phyloP scores from a whole-genome alignment of 2,888 invertebrate species.

The Heliconius cydno region DNA sequence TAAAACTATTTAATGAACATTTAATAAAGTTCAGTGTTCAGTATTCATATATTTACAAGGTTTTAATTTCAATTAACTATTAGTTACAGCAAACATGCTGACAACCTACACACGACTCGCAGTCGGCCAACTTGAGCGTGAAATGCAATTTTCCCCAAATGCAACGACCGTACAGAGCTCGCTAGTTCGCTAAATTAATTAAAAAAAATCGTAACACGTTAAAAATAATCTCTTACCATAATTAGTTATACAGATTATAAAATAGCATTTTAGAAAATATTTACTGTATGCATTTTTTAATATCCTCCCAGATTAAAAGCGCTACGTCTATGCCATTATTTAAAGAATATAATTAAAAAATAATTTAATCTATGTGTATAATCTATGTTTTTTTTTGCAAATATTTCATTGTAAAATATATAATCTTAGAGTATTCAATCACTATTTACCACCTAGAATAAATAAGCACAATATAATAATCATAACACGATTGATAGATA shows the following conservation, averaged over 20 bases:
- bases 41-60: constrained; percentile 2
- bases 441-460: neutral
- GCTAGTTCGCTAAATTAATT: constrained; percentile 45
- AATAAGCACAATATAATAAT: neutral
- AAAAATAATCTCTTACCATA: neutral
- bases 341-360: no score
- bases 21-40: no score
- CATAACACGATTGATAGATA: constrained; percentile 9
- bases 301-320: no score
- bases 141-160: constrained; percentile 70
- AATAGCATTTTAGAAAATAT: no score
- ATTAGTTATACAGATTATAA: neutral
- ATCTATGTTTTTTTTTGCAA: neutral
- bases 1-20: no score
- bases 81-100: constrained; percentile 8
- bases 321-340: no score
- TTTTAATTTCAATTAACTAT: neutral
- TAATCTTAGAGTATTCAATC: neutral
- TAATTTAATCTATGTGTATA: no score
- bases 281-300: no score
- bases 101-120: constrained; percentile 36
- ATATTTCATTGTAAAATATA: neutral
- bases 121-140: constrained; percentile 57
- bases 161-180: constrained; percentile 54
- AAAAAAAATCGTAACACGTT: constrained; percentile 3